Conservation (phyloP, 2,888 invertebrate genomes). For the Drosophila robusta region DNA sequence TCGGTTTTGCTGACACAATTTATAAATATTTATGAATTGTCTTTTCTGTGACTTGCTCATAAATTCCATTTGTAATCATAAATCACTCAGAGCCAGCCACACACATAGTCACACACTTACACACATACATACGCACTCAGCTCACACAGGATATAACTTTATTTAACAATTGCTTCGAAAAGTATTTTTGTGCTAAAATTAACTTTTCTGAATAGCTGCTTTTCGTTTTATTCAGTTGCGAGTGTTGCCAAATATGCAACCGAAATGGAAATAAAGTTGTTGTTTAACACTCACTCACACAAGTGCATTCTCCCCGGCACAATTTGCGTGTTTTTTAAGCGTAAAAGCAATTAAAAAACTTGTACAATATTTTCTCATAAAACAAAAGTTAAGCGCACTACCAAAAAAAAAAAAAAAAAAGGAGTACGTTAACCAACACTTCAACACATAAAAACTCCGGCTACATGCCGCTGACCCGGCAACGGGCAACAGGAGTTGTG, state of each 20-base stretch:
- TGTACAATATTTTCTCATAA: constrained; percentile 72
- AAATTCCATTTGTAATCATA: constrained; percentile 47
- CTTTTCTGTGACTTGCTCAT: constrained; percentile 23
- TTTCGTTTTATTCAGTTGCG: neutral
- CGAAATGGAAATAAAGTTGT: constrained; percentile 56
- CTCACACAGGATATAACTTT: constrained; percentile 13
- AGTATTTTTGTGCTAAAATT: constrained; percentile 32
- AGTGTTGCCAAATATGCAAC: constrained; percentile 36
- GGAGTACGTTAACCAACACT: constrained; percentile 49
- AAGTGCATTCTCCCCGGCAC: constrained; percentile 25
- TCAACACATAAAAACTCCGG: constrained; percentile 2
- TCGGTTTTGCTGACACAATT: constrained; percentile 36
- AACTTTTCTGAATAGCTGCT: constrained; percentile 40
- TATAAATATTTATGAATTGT: constrained; percentile 66
- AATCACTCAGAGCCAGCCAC: constrained; percentile 32
- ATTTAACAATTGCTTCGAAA: constrained; percentile 18
- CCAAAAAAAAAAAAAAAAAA: constrained; percentile 14
- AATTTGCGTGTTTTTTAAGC: constrained; percentile 62
- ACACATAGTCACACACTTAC: neutral
- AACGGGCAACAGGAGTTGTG: constrained; percentile 7
- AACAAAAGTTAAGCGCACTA: constrained; percentile 60
- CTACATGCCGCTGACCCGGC: constrained; percentile 9
- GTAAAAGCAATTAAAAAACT: constrained; percentile 72
- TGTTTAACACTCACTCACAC: constrained; percentile 34
- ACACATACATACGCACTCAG: neutral